These are phyloP conservation scores for Plutella xylostella DNA, from an alignment of 2,888 invertebrate species.

Conservation along the genomic window DNA sequence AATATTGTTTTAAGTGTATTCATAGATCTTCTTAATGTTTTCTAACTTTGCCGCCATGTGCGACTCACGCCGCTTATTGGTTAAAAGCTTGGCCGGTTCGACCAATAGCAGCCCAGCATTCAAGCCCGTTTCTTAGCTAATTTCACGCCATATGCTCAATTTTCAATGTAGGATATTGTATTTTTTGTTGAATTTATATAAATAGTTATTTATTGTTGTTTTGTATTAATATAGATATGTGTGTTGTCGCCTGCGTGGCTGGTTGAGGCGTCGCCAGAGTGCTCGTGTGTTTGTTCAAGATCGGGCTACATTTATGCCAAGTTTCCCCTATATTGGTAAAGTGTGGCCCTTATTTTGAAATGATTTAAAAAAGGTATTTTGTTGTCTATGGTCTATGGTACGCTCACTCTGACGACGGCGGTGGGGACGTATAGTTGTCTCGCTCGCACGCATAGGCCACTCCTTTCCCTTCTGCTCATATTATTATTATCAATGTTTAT, in stretches of 20 bases:
- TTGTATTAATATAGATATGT: not conserved
- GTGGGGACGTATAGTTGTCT: not conserved
- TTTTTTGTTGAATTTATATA: slow-evolving; percentile 3
- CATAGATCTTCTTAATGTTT: too few relatives aligned
- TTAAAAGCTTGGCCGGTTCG: not conserved
- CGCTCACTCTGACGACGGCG: not conserved
- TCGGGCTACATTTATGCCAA: too few relatives aligned
- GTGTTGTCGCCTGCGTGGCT: not conserved
- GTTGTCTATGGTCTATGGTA: not conserved
- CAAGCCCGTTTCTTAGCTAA: too few relatives aligned
- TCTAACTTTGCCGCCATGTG: too few relatives aligned
- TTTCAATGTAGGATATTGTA: not conserved
- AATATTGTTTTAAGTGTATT: too few relatives aligned
- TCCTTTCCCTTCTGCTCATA: not conserved
- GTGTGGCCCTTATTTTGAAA: not conserved
- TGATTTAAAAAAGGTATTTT: not conserved
- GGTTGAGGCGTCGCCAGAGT: slow-evolving; percentile 1
- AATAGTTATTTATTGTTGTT: not conserved
- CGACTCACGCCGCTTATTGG: not conserved
- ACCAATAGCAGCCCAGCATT: not conserved
- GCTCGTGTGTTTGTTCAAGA: not conserved
- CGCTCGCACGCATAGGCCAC: not conserved
- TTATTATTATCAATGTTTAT: slow-evolving; percentile 16
- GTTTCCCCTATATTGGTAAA: too few relatives aligned
- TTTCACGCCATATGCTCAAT: slow-evolving; percentile 2